A percentile compares a stretch with the other conserved stretches of the same genome.
Conservation (phyloP, 2,888 invertebrate species). For the Hemistola chrysoprasaria region DNA sequence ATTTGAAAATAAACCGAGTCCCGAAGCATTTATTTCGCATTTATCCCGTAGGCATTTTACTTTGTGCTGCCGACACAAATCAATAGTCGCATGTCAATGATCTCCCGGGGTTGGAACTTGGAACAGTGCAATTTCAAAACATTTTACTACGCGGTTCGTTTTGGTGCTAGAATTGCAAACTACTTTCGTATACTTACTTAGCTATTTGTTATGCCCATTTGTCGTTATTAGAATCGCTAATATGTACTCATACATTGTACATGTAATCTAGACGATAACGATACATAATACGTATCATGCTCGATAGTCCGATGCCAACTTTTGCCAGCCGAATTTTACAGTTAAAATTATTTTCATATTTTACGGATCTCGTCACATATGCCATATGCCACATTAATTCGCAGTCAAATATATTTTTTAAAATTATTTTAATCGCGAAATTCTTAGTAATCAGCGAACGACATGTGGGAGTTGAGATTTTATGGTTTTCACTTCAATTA, state of each 20-base stretch:
- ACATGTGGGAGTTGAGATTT: constrained; percentile 33
- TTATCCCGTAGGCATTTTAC: constrained; percentile 21
- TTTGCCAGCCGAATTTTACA: constrained; percentile 27
- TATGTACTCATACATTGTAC: too few species aligned
- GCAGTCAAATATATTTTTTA: constrained; percentile 21
- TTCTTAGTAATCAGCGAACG: constrained; percentile 27
- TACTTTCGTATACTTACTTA: constrained; percentile 7
- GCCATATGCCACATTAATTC: constrained; percentile 28
- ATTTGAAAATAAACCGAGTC: neutral
- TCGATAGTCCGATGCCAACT: constrained; percentile 22
- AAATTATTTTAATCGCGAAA: constrained; percentile 26
- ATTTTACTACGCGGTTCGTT: constrained; percentile 15
- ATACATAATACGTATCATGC: constrained; percentile 8
- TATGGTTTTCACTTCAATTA: constrained; percentile 44
- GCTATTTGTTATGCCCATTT: constrained; percentile 3
- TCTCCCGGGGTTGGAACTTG: constrained; percentile 32
- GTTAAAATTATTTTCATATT: constrained; percentile 29
- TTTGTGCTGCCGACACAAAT: constrained; percentile 39
- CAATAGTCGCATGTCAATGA: constrained; percentile 46
- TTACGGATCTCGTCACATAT: constrained; percentile 28
- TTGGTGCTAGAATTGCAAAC: constrained; percentile 11
- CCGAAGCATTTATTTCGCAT: constrained; percentile 14
- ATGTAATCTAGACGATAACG: constrained; percentile 18
- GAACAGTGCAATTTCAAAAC: constrained; percentile 37
- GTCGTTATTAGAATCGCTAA: constrained; percentile 23